A percentile compares a stretch with the other conserved stretches of the same genome.
phyloP scores from a whole-genome alignment of 2,113 vertebrate species.

The Pseudonaja textilis region DNA sequence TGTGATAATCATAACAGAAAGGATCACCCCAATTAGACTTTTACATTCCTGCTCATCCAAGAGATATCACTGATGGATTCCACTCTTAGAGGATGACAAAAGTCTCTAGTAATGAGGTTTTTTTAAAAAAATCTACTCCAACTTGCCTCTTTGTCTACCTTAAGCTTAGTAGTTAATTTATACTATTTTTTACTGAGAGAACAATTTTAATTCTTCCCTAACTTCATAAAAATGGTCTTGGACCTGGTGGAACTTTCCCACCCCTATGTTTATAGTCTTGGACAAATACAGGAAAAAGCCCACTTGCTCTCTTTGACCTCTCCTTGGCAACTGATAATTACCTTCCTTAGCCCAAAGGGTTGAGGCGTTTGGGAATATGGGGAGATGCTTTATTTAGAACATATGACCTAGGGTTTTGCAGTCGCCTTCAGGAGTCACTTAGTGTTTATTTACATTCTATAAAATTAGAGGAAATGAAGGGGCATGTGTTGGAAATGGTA shows the following conservation, averaged over 20 bases:
- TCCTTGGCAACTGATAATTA: conserved; percentile 66
- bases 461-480: conserved; percentile 78
- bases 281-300: conserved; percentile 78
- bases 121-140: neutral
- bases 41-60: neutral
- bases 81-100: neutral
- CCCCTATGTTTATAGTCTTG: conserved; percentile 69
- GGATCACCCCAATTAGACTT: neutral
- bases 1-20: neutral
- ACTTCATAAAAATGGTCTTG: conserved; percentile 41
- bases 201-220: conserved; percentile 46
- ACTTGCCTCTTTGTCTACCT: neutral
- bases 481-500: conserved; percentile 67
- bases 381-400: conserved; percentile 75
- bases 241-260: conserved; percentile 57
- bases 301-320: conserved; percentile 76
- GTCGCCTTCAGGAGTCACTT: conserved; percentile 68
- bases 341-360: conserved; percentile 70
- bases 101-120: neutral
- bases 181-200: neutral
- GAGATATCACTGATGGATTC: neutral
- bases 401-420: conserved; percentile 71
- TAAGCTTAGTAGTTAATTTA: neutral
- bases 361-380: conserved; percentile 49
- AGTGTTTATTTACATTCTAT: conserved; percentile 79